Base-by-base conservation (phyloP, 2,113 vertebrate genomes). In the Gadus macrocephalus region DNA sequence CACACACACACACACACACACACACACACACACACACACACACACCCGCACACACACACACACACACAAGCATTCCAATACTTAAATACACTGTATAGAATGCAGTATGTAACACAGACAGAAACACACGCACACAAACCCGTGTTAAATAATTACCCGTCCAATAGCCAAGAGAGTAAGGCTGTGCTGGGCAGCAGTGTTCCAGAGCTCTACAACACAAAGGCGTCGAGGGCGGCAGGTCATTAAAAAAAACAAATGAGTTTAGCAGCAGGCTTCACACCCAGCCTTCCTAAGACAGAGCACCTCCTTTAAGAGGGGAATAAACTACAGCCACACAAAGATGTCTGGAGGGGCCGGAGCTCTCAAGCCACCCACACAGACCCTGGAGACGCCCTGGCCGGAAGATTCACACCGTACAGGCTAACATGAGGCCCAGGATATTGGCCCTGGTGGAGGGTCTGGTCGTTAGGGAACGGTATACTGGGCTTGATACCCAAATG, bases 201-300 rank as follows among this genome's bases (percentile, higher is more conserved):
- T 65, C 79, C 67, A 28, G n/a, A 53, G 53, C 5, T n/a, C 62
- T 80, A 71, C 62, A 65, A 80, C 84, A 80, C 71, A 66, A 15
- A 73, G 75, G 77, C 75, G 72, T 38, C 70, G 55, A 14, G 62
- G 80, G 31, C 68, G 62, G 80, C 78, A 84, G 85, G 84, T 83
- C 82, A 83, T 86, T 85, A 82, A 58, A 68, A 49, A 76, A 81
- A 88, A 86, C 74, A 81, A 86, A 83, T 79, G 78, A 73, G 69
- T 82, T 61, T 72, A 80, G 80, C 83, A 87, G 78, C 78, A 68
- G 66, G 83, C 64, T 70, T n/a, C 60, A 53, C 62, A 78, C 78
- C 68, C 53, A 56, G 66, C 49, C 16, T 20, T 55, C 56, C 28
- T 7, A 69, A 67, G 64, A 64, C 64, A 71, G 85, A 85, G 84